Base-by-base conservation (phyloP, 2,797 vertebrate genomes). In the Crenuchus spilurus region DNA sequence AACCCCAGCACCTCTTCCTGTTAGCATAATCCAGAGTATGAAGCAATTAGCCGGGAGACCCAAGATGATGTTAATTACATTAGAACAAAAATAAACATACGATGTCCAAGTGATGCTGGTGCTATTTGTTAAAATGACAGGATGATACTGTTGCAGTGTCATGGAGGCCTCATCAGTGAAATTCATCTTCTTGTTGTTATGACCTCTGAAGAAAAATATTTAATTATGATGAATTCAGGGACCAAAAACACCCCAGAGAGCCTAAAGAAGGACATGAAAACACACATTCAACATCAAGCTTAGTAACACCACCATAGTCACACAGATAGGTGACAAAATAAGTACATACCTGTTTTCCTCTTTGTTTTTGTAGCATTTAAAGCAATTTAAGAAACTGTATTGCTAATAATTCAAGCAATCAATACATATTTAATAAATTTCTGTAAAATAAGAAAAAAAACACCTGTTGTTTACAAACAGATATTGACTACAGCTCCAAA, bases 21-120 rank as follows among this genome's bases (percentile, higher is more conserved):
- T 41, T 6, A 63, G 57, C 18, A 74, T 74, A 26, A 73, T 61
- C 51, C 62, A 74, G 14, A 66, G 0, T 35, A 66, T 39, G 20
- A 46, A 66, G 3, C 18, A 57, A 39, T 74, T 35, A 6, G 42
- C 8, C 6, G 51, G 61, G 3, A 66, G 22, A n/a, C 72, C 63
- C 9, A 74, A 48, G 11, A 66, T 58, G 16, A 48, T 4, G 58
- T 66, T 58, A 18, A 66, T 28, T 2, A 2, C 10, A 48, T 57
- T 35, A 28, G 0, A 3, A 0, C 14, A 4, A 37, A 67, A 9
- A n/a, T 58, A 74, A 39, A 57, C 33, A 30, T 55, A 44, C 1
- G 6, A 1, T n/a, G 30, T 20, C 18, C 33, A 10, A 14, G 30
- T 2, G 31, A 0, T 44, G n/a, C n/a, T n/a, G n/a, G n/a, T n/a